phyloP scores from a whole-genome alignment of 2,113 vertebrate species.

The Mesoclemmys tuberculata region DNA sequence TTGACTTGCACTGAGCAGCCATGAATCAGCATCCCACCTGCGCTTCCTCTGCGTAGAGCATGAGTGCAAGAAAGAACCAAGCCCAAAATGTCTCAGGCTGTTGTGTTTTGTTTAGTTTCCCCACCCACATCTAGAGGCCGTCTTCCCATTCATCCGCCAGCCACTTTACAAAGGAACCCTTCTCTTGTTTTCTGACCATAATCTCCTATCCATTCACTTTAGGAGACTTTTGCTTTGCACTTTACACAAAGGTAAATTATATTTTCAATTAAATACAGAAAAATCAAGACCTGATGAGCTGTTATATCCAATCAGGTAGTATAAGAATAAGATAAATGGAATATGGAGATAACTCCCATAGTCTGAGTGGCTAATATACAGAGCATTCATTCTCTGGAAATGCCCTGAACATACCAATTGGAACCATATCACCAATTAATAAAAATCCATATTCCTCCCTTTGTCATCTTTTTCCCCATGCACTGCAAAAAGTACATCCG shows the following conservation, averaged over 20 bases:
- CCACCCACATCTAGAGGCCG: not conserved
- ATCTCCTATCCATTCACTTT: not conserved
- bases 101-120: not conserved
- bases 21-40: not conserved
- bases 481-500: not conserved
- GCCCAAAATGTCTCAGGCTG: not conserved
- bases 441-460: not conserved
- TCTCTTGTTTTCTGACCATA: constrained; percentile 1
- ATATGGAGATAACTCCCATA: constrained; percentile 38
- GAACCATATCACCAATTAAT: not conserved
- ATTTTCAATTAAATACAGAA: constrained; percentile 55
- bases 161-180: not conserved
- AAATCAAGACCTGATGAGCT: constrained; percentile 55
- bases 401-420: not conserved
- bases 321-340: constrained; percentile 53
- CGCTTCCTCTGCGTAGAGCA: rapidly evolving
- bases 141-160: not conserved
- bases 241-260: constrained; percentile 49
- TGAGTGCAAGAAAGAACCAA: not conserved
- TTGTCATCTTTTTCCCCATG: constrained; percentile 6
- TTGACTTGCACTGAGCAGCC: not conserved
- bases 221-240: constrained; percentile 2
- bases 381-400: constrained; percentile 21
- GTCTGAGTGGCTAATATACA: constrained; percentile 11
- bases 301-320: constrained; percentile 41